Evolutionary conservation across 2,113 vertebrate genomes (phyloP), one percentile per base, ranked within the genome.

Genomic region (Chamaea fasciata): DNA sequence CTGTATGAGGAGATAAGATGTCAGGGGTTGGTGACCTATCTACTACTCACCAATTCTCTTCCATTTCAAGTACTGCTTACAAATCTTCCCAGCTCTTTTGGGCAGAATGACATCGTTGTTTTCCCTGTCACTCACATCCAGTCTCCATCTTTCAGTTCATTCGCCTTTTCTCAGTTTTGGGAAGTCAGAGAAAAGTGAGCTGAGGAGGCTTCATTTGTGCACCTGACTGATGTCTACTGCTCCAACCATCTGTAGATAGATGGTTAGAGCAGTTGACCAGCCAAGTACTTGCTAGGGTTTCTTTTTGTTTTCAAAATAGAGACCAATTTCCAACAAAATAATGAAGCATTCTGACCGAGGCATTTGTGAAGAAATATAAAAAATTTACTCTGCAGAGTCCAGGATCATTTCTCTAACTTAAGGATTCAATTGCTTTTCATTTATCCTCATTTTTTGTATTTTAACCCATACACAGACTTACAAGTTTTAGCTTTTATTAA

Each of bases 61-160:
- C 42, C 41, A 39, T 77, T 90, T 86, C 35, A 84, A 82, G 28
- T 71, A n/a, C 56, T 71, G 15, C 39, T 55, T 86, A 46, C 39
- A 83, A 5, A n/a, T 49, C 44, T 53, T 73, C n/a, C 57, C 41
- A 74, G 46, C 55, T 65, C 33, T 69, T 39, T 27, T 24, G 57
- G 23, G 49, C 53, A 60, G 31, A 88, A 86, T 9, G 23, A 49
- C 17, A 4, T 2, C 0, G 1, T 35, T 1, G 2, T 63, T 77
- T 71, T 49, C 33, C 24, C 22, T 35, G 47, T 60, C 15, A 11
- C 60, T 73, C 39, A n/a, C 20, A 30, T 46, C n/a, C 59, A 70
- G 26, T 42, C 73, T 67, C 26, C 33, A 15, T 56, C 44, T 56
- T 83, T 64, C 49, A 52, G 35, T 68, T 78, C 33, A 35, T 9